Conservation (phyloP, 2,888 invertebrate species). For the Rosalia funebris region DNA sequence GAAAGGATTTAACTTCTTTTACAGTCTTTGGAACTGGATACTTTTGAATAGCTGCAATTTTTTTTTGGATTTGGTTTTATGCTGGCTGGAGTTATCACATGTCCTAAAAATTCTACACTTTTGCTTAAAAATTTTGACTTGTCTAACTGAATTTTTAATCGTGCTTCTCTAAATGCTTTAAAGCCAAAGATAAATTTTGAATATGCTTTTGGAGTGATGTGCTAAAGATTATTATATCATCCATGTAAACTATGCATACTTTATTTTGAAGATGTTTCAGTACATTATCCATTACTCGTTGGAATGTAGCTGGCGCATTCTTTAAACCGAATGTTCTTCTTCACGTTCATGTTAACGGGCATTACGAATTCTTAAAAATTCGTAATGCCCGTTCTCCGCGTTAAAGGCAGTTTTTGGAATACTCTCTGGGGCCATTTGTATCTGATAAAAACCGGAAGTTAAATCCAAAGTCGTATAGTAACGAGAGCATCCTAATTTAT, state of each 20-base stretch:
- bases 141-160: neutral
- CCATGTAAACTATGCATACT: neutral
- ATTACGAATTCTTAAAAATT: neutral
- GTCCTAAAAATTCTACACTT: neutral
- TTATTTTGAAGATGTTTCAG: neutral
- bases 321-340: neutral
- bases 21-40: neutral
- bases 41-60: neutral
- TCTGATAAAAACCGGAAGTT: neutral
- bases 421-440: neutral
- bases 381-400: neutral
- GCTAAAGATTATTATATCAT: neutral
- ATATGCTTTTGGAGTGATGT: too few relatives aligned
- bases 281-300: neutral
- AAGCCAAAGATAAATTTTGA: neutral
- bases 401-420: neutral
- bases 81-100: neutral
- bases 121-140: neutral
- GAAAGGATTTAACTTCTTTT: neutral
- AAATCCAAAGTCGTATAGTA: neutral
- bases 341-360: too few relatives aligned
- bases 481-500: neutral
- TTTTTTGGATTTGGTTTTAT: neutral
- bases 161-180: neutral
- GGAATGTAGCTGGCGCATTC: neutral